These are phyloP conservation scores for Chaetura pelagica DNA, from an alignment of 2,113 vertebrate species.

Conservation along the genomic window DNA sequence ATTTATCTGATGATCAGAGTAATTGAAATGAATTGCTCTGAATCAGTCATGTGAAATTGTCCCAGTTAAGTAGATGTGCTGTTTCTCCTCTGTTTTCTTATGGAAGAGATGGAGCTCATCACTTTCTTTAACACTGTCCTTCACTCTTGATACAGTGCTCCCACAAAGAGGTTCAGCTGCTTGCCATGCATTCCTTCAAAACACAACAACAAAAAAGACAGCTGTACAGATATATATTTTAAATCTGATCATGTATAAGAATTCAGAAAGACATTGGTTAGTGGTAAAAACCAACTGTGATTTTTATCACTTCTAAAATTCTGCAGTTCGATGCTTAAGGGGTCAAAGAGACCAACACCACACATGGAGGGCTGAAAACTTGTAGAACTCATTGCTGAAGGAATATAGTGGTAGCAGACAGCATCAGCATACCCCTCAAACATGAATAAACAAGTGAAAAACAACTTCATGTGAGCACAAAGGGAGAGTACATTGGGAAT, in stretches of 20 bases:
- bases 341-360: background rate
- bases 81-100: constrained; percentile 14
- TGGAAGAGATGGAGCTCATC: background rate
- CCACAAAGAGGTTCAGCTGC: background rate
- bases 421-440: background rate
- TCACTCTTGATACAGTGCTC: background rate
- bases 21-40: constrained; percentile 71
- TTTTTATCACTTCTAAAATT: background rate
- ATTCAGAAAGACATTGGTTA: background rate
- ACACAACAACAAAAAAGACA: background rate
- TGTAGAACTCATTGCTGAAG: background rate
- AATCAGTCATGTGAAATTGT: constrained; percentile 57
- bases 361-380: background rate
- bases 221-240: background rate
- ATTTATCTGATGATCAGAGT: constrained; percentile 71
- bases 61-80: constrained; percentile 29
- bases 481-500: background rate
- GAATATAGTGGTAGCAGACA: background rate
- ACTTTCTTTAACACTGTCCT: background rate
- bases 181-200: background rate
- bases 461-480: background rate
- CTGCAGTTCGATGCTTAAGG: background rate
- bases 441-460: background rate
- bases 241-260: background rate
- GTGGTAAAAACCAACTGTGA: background rate